Percentiles rank a stretch among this genome's conserved stretches.
Conservation (phyloP, 2,888 invertebrate genomes). For the Drosophila eohydei region DNA sequence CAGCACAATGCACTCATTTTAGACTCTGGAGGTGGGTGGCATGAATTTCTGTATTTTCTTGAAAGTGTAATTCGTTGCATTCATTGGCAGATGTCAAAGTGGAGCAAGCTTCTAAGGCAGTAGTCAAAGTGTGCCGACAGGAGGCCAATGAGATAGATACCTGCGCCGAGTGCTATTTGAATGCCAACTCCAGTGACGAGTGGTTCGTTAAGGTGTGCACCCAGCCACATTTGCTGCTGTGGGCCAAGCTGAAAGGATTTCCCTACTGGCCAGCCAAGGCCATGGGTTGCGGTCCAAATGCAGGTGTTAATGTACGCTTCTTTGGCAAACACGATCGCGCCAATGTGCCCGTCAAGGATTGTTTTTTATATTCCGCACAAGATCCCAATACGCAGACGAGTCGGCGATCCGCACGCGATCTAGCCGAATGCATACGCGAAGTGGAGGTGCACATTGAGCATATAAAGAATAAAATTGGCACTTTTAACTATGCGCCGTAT, state of each 20-base stretch:
- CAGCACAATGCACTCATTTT: constrained; percentile 94
- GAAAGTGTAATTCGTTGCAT: background rate
- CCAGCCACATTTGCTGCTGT: constrained; percentile 94
- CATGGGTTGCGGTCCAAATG: constrained; percentile 89
- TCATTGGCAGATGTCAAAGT: constrained; percentile 53
- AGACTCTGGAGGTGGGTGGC: constrained; percentile 89
- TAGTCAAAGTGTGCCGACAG: constrained; percentile 93
- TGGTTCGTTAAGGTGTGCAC: constrained; percentile 98
- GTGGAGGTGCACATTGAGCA: constrained; percentile 91
- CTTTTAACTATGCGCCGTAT: constrained; percentile 90
- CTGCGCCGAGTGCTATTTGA: constrained; percentile 95
- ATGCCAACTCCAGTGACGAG: constrained; percentile 91
- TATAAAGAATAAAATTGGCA: constrained; percentile 89
- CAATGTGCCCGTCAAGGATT: constrained; percentile 94
- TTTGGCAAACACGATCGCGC: constrained; percentile 98
- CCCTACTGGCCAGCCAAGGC: constrained; percentile 99
- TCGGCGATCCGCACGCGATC: constrained; percentile 85
- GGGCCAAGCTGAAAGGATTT: constrained; percentile 98
- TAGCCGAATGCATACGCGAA: constrained; percentile 89
- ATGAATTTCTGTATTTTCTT: background rate
- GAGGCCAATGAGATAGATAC: constrained; percentile 97
- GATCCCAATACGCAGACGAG: constrained; percentile 87
- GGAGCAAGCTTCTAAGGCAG: constrained; percentile 86
- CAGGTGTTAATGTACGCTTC: constrained; percentile 94
- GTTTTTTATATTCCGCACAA: constrained; percentile 92